phyloP scores from a whole-genome alignment of 2,797 vertebrate genomes.

The Cygnus olor region DNA sequence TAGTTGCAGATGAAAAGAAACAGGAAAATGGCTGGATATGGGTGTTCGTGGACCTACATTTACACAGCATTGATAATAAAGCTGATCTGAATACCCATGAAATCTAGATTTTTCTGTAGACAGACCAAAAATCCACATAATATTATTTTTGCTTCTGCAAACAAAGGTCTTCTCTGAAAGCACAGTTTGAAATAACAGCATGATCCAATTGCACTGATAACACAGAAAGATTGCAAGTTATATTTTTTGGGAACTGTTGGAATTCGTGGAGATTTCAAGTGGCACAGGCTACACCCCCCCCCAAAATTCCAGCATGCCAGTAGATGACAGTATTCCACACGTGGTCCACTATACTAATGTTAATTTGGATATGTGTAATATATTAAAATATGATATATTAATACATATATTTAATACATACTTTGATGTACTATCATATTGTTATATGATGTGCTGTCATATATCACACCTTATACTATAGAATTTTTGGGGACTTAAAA shows the following conservation, averaged over 20 bases:
- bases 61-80: not conserved
- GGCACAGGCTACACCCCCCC: not conserved
- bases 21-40: not conserved
- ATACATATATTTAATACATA: not conserved
- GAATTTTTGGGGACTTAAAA: not conserved
- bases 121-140: not conserved
- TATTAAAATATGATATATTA: not conserved
- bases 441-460: no score
- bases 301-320: not conserved
- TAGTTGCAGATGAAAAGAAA: not conserved
- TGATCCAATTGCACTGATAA: not conserved
- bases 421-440: not conserved
- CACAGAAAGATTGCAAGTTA: not conserved
- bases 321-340: rapidly evolving
- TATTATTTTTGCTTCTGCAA: not conserved
- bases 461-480: not conserved
- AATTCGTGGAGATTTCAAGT: not conserved
- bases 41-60: not conserved
- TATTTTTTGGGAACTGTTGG: not conserved
- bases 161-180: not conserved
- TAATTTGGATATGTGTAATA: not conserved
- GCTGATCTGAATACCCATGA: not conserved
- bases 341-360: rapidly evolving
- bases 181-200: not conserved
- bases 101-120: not conserved